Percentiles rank a stretch among this genome's conserved stretches.
Evolutionary conservation across 23 tunicate species (phyloP).

Genomic region (Aplidium turbinatum): DNA sequence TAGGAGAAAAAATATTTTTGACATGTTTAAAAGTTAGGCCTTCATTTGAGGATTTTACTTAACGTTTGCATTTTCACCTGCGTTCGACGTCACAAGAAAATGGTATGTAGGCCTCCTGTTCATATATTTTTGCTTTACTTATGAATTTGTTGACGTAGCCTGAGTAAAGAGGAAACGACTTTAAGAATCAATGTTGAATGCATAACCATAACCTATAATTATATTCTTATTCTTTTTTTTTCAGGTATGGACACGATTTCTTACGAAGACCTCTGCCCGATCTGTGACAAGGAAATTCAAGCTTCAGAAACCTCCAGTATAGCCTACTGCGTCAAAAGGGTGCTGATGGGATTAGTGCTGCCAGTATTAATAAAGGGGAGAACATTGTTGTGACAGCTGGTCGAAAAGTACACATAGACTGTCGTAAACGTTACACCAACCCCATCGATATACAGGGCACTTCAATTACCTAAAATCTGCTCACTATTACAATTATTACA

Average conservation of each 20-base stretch:
- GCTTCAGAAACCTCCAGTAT: too few relatives aligned
- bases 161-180: neutral
- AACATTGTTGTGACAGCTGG: too few relatives aligned
- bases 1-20: too few relatives aligned
- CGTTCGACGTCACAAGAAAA: constrained; percentile 8
- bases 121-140: constrained; percentile 1
- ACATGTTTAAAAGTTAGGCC: too few relatives aligned
- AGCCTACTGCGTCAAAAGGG: too few relatives aligned
- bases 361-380: constrained; percentile 1
- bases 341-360: too few relatives aligned
- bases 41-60: constrained; percentile 6
- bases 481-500: neutral
- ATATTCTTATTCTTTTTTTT: neutral
- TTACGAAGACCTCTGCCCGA: constrained; percentile 6
- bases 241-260: constrained; percentile 3
- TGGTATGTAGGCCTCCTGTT: constrained; percentile 3
- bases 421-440: too few relatives aligned
- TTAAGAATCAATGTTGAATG: constrained; percentile 1
- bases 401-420: too few relatives aligned
- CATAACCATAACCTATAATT: constrained; percentile 5
- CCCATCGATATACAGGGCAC: too few relatives aligned
- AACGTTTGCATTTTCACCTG: constrained; percentile 2
- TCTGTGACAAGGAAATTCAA: constrained; percentile 7
- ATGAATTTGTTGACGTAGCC: neutral
- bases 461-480: too few relatives aligned